phyloP scores from a whole-genome alignment of 2,113 vertebrate genomes.

The Mirza zaza region DNA sequence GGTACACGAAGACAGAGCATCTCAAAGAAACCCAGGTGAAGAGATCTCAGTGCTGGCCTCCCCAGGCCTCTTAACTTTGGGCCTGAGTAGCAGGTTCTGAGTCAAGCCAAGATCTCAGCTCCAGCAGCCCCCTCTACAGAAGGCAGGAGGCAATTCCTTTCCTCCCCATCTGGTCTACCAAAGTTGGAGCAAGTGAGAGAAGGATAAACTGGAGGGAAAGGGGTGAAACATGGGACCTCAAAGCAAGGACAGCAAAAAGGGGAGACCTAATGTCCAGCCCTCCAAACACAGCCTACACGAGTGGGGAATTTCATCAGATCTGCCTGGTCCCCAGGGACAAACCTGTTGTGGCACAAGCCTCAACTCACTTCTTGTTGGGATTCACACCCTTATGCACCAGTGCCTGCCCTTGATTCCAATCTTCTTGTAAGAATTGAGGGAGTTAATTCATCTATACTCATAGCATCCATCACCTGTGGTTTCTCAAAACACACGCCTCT shows the following conservation, averaged over 20 bases:
- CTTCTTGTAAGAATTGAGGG: conserved; percentile 55
- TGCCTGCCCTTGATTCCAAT: background rate
- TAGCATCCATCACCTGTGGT: conserved; percentile 24
- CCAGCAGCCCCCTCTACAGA: background rate
- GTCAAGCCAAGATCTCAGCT: background rate
- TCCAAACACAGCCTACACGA: background rate
- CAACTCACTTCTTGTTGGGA: conserved; percentile 29
- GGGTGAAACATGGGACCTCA: background rate
- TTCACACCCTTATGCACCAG: background rate
- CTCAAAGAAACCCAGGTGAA: background rate
- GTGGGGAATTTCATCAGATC: background rate
- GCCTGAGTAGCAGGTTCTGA: background rate
- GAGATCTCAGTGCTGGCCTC: background rate
- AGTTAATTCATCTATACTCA: conserved; percentile 48
- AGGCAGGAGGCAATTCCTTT: background rate
- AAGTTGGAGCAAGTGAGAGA: background rate
- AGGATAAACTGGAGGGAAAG: background rate
- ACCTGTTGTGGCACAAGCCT: background rate
- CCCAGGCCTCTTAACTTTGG: background rate
- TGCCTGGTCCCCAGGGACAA: background rate
- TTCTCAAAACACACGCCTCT: background rate
- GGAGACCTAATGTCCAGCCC: background rate
- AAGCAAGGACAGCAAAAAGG: background rate
- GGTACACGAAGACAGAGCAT: background rate
- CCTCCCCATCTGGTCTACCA: background rate